Conservation (phyloP, 2,888 invertebrate species). For the Platerodrilus igneus region DNA sequence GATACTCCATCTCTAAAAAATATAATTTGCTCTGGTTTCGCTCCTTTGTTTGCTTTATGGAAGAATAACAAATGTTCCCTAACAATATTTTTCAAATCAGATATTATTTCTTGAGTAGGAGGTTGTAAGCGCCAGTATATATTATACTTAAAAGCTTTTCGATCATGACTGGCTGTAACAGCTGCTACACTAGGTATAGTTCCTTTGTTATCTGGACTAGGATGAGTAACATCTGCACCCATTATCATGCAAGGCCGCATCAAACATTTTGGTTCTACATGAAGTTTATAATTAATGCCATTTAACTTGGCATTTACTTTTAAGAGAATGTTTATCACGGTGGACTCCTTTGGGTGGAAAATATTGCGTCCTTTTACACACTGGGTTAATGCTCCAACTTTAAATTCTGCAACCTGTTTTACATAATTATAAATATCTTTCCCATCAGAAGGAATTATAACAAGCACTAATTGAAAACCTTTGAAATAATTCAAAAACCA, state of each 20-base stretch:
- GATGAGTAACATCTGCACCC: conserved; percentile 93
- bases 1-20: conserved; percentile 85
- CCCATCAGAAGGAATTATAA: conserved; percentile 54
- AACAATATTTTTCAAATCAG: conserved; percentile 57
- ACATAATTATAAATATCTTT: conserved; percentile 28
- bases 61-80: conserved; percentile 61
- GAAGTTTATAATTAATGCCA: conserved; percentile 67
- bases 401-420: conserved; percentile 56
- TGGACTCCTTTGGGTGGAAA: conserved; percentile 52
- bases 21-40: conserved; percentile 60
- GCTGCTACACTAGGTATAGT: conserved; percentile 64
- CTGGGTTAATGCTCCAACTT: conserved; percentile 67
- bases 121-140: conserved; percentile 74
- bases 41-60: conserved; percentile 44
- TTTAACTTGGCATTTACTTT: conserved; percentile 82
- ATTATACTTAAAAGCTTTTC: conserved; percentile 64
- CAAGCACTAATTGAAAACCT: conserved; percentile 55
- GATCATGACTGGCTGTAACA: conserved; percentile 71
- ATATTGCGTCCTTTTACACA: conserved; percentile 60
- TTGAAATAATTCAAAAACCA: conserved; percentile 7
- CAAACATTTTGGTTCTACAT: conserved; percentile 49
- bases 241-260: conserved; percentile 53
- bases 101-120: conserved; percentile 69
- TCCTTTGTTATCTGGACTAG: conserved; percentile 68
- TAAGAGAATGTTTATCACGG: conserved; percentile 66